These are phyloP conservation scores for Syngnathus rostellatus DNA, from an alignment of 2,797 vertebrate genomes.

Conservation along the genomic window DNA sequence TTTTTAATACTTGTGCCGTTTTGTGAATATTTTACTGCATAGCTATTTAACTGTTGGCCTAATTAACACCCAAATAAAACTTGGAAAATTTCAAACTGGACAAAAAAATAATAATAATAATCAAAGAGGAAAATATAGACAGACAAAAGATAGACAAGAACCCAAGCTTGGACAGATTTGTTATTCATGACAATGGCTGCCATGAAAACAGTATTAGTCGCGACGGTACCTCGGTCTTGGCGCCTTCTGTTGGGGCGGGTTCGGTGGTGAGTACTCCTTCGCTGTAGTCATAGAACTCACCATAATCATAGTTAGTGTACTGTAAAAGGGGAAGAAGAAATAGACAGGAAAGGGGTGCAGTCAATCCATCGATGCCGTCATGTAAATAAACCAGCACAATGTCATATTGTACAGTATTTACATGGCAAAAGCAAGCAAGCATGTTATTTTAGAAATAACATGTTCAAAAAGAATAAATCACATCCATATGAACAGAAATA, in stretches of 20 bases:
- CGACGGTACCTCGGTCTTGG: conserved; percentile 79
- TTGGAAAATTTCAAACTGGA: neutral
- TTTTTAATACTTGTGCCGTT: too few relatives aligned
- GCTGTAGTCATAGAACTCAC: conserved; percentile 82
- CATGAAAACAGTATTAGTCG: conserved; percentile 18
- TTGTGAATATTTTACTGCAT: neutral
- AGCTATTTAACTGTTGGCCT: neutral
- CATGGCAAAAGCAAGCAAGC: conserved; percentile 28
- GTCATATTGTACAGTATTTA: conserved; percentile 39
- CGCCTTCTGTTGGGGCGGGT: conserved; percentile 72
- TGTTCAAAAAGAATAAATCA: conserved; percentile 9
- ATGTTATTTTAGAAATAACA: conserved; percentile 33
- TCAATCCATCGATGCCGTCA: conserved; percentile 47
- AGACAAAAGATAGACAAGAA: neutral
- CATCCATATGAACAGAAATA: conserved; percentile 21
- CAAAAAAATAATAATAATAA: neutral
- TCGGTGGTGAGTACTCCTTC: conserved; percentile 79
- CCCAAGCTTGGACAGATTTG: neutral
- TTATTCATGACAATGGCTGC: conserved; percentile 8
- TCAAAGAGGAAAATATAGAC: neutral
- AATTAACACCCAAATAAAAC: neutral
- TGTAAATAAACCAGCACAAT: conserved; percentile 36
- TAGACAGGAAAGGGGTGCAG: conserved; percentile 20
- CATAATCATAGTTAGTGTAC: conserved; percentile 88
- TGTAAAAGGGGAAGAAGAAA: conserved; percentile 59